phyloP scores from a whole-genome alignment of 2,888 invertebrate genomes.

The Stictocephala bisonia region DNA sequence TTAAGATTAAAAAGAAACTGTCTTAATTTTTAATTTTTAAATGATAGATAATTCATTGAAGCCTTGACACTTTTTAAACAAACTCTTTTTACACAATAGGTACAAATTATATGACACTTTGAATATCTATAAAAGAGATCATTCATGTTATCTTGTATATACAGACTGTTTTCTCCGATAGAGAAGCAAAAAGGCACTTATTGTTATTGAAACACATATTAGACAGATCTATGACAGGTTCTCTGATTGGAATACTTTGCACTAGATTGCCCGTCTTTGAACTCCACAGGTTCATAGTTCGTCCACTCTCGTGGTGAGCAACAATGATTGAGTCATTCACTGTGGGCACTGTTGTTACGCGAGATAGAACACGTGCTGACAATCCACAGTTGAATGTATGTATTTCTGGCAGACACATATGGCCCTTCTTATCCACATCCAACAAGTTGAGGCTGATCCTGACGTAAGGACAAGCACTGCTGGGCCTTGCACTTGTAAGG shows the following conservation, averaged over 20 bases:
- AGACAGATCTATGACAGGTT: slow-evolving; percentile 9
- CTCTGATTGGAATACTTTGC: background rate
- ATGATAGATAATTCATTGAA: no score
- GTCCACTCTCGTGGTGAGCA: slow-evolving; percentile 22
- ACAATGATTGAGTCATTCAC: slow-evolving; percentile 1
- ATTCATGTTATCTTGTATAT: slow-evolving; percentile 6
- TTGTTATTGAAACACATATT: background rate
- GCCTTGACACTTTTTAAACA: no score
- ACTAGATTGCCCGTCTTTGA: background rate
- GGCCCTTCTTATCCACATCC: background rate
- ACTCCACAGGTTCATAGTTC: slow-evolving; percentile 22
- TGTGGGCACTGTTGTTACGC: background rate
- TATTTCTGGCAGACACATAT: background rate
- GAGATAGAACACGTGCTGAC: slow-evolving; percentile 10
- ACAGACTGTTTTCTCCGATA: slow-evolving; percentile 2
- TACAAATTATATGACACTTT: no score
- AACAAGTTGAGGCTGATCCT: slow-evolving; percentile 3
- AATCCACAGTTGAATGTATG: slow-evolving; percentile 21
- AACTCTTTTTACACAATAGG: no score
- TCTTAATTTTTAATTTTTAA: no score
- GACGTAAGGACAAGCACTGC: slow-evolving; percentile 15
- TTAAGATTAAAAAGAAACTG: no score
- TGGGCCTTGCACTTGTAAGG: slow-evolving; percentile 78
- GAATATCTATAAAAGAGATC: no score
- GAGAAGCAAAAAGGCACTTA: slow-evolving; percentile 16